Evolutionary conservation across 2,797 vertebrate genomes (phyloP).

Genomic region (Xenentodon cancila): DNA sequence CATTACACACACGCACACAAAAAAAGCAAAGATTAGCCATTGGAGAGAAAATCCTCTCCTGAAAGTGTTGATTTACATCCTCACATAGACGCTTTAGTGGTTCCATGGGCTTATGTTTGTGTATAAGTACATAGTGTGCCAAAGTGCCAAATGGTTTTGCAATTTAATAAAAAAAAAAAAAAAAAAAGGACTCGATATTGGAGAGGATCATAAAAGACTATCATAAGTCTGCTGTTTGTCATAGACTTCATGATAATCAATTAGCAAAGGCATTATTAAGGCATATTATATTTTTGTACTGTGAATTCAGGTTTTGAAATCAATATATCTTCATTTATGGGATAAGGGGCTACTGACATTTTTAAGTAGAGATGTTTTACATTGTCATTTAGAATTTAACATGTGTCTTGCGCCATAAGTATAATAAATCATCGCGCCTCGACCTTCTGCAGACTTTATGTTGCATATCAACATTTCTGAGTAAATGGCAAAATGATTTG

Average conservation of each 20-base stretch:
- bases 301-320: constrained; percentile 84
- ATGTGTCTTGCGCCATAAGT: constrained; percentile 62
- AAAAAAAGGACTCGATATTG: constrained; percentile 54
- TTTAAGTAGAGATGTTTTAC: constrained; percentile 77
- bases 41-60: constrained; percentile 32
- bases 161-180: constrained; percentile 34
- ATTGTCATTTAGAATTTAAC: constrained; percentile 76
- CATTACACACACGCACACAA: constrained; percentile 36
- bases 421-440: constrained; percentile 56
- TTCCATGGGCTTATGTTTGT: constrained; percentile 59
- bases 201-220: constrained; percentile 58
- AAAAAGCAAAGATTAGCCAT: constrained; percentile 45
- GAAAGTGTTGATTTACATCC: constrained; percentile 56
- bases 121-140: constrained; percentile 72
- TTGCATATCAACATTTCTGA: constrained; percentile 51
- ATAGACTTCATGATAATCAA: constrained; percentile 67
- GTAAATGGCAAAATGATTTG: constrained; percentile 29
- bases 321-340: constrained; percentile 83
- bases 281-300: constrained; percentile 88
- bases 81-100: constrained; percentile 61
- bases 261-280: too few species aligned
- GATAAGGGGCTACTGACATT: constrained; percentile 88
- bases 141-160: constrained; percentile 83
- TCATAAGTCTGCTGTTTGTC: constrained; percentile 68
- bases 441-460: constrained; percentile 62